These are phyloP conservation scores for Platycheirus albimanus DNA, from an alignment of 2,888 invertebrate species.

Conservation along the genomic window DNA sequence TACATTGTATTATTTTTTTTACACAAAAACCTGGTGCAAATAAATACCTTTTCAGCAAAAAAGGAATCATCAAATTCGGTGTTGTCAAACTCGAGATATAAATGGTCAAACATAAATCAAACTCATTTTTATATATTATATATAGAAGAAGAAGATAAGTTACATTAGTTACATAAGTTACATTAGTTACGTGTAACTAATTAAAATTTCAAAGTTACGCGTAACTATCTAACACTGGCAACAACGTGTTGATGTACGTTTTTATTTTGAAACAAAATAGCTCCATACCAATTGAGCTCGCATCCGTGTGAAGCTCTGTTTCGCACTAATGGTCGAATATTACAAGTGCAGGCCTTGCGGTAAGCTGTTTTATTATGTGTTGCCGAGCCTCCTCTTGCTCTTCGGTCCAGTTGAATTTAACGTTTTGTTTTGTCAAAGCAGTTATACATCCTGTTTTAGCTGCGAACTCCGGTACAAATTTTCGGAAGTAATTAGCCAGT, in stretches of 20 bases:
- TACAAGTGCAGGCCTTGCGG: neutral
- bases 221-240: too few relatives aligned
- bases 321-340: neutral
- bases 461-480: slow-evolving; percentile 1
- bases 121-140: too few relatives aligned
- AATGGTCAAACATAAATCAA: too few relatives aligned
- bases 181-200: too few relatives aligned
- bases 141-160: too few relatives aligned
- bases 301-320: slow-evolving; percentile 2
- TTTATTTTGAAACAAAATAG: neutral
- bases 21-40: too few relatives aligned
- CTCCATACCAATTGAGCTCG: neutral
- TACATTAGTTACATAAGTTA: too few relatives aligned
- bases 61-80: too few relatives aligned
- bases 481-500: slow-evolving; percentile 2
- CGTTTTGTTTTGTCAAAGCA: neutral
- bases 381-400: neutral
- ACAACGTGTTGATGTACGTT: neutral
- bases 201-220: too few relatives aligned
- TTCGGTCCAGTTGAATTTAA: slow-evolving; percentile 6
- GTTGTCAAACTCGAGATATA: too few relatives aligned
- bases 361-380: neutral
- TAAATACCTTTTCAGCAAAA: too few relatives aligned
- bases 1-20: too few relatives aligned
- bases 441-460: slow-evolving; percentile 16